Conservation (phyloP, 2,113 vertebrate genomes). For the Leptocoma aspasia region DNA sequence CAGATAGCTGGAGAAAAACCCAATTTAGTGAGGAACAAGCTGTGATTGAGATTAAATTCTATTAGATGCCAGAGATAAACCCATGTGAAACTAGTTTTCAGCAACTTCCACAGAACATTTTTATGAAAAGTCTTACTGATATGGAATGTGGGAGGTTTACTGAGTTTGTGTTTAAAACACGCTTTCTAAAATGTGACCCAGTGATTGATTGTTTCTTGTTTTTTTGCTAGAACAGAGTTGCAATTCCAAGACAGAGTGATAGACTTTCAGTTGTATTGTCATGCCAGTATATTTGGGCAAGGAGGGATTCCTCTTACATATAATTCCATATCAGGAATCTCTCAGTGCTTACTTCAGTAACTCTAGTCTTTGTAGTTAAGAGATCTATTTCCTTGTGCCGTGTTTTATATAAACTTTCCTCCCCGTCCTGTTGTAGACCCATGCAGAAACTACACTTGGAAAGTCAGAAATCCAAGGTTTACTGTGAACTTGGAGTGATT, state of each 20-base stretch:
- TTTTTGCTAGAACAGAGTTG: background rate
- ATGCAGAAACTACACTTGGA: background rate
- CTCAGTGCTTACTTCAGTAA: background rate
- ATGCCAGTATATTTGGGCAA: background rate
- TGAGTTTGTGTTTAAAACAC: background rate
- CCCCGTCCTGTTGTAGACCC: background rate
- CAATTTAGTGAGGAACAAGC: background rate
- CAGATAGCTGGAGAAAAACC: background rate
- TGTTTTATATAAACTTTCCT: background rate
- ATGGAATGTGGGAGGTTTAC: background rate
- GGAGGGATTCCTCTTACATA: background rate
- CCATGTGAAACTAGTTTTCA: background rate
- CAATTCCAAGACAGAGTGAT: background rate
- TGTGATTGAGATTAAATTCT: background rate
- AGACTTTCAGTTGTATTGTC: background rate
- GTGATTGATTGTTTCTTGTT: fast-evolving
- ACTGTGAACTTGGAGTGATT: background rate
- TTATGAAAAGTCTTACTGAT: background rate
- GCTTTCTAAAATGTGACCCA: background rate
- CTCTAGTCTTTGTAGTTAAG: background rate
- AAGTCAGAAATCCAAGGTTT: background rate
- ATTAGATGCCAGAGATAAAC: background rate
- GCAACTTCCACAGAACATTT: background rate
- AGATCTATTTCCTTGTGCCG: background rate
- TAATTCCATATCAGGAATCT: background rate